Evolutionary conservation across 1,140 invertebrate species (phyloP), one percentile per base, ranked within the genome.

Genomic region (Pseudomyrmex sp.): DNA sequence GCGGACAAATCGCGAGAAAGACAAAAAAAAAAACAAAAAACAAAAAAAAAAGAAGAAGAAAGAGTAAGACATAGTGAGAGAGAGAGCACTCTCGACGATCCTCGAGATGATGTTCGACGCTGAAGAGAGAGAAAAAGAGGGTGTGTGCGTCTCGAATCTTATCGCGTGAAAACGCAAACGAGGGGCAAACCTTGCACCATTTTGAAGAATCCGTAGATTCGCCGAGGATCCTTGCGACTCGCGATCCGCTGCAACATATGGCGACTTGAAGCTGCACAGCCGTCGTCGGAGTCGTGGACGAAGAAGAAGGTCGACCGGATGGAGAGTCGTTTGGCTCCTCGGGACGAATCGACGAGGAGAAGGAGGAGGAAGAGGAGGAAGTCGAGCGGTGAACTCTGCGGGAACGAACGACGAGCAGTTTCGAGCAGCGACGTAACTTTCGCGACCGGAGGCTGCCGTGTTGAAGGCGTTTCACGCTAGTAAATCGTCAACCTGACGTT

Each of bases 381-480:
- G n/a, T 68, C 63, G 76, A 80, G 54, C 72, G 46, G 20, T 72
- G 66, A 35, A 48, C 44, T 72, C 76, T 70, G 66, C 66, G 66
- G 54, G 26, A 63, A 63, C 23, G 48, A 63, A 65, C 62, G 35
- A 66, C 75, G 75, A 79, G 35, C 35, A 66, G 54, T 59, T 70
- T 79, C 76, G 76, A 80, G 66, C 66, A 35, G 76, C 72, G 76
- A 72, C 76, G 76, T 80, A 48, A 70, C 52, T 80, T 80, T 72
- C 54, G 76, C 56, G 66, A 80, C 56, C 10, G 66, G 76, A 80
- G 76, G 66, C 54, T 3, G 44, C 23, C 44, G 52, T 35, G 63
- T 62, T 26, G 72, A 75, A 26, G 35, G 50, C 18, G 54, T 44
- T 46, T 58, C 18, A 2, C 52, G 61, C 62, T 23, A 63, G 46